Evolutionary conservation across 2,797 vertebrate species (phyloP), one percentile per base, ranked within the genome.

Genomic region (Paratrypauchen microcephalus): DNA sequence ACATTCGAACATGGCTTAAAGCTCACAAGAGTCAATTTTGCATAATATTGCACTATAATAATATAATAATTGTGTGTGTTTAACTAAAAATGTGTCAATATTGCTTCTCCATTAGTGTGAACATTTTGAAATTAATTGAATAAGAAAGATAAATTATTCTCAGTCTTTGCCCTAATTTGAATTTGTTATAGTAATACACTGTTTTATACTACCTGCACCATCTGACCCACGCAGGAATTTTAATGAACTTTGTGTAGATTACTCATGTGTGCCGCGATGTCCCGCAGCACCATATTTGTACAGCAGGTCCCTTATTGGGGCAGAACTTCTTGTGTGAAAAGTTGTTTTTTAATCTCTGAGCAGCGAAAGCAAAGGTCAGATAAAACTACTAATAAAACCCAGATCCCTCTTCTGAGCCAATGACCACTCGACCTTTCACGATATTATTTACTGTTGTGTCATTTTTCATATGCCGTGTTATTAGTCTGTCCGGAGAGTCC

Each of bases 291-390:
- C 21, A 26, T 45, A 63, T 16, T 16, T 61, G 59, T 26, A 24
- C 61, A 47, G 16, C 6, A 45, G 39, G 11, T 63, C 61, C 23
- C 41, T 6, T 7, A 16, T 24, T 6, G 61, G 39, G 21, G 36
- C 39, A 24, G 39, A 13, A 63, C 23, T 32, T 63, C 24, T 19
- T 28, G 15, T 28, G 26, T 65, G 41, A 47, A 47, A 26, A 45
- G 23, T 28, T 50, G 24, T 11, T 28, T 50, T 65, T 65, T 65
- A 48, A 65, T 65, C 62, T 65, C 62, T 3, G 62, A 28, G 62
- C 41, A 19, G 8, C 16, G 18, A 12, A 50, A 50, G 24, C 47
- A 65, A 65, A 65, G 45, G 62, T 65, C 62, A 65, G 45, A 50
- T 50, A 48, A 50, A 65, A 65, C 24, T 21, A 45, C 36, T 63